A percentile compares a stretch with the other conserved stretches of the same genome.
Conservation (phyloP, 2,888 invertebrate species). For the Paralinhomoeus sp. region DNA sequence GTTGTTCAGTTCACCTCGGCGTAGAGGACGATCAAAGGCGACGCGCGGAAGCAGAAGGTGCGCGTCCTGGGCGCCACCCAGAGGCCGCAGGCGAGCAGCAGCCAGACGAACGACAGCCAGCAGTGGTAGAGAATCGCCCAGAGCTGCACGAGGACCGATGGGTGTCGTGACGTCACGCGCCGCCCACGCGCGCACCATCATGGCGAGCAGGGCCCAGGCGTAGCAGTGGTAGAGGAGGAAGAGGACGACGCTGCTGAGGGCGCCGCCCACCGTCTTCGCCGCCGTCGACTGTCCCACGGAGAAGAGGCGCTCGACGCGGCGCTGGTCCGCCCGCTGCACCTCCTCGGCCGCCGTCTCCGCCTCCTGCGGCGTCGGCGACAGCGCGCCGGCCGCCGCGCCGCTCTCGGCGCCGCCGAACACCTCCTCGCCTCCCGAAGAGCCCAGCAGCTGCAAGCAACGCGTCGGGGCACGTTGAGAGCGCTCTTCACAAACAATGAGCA, state of each 20-base stretch:
- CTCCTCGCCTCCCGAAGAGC: slow-evolving; percentile 20
- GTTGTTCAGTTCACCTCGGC: too few species aligned
- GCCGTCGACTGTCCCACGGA: slow-evolving; percentile 8
- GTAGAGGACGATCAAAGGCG: slow-evolving; percentile 69
- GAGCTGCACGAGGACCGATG: slow-evolving; percentile 46
- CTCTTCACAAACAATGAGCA: too few species aligned
- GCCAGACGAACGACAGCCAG: slow-evolving; percentile 79
- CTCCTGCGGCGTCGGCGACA: slow-evolving; percentile 9
- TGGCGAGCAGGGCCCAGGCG: slow-evolving; percentile 58
- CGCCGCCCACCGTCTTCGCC: slow-evolving; percentile 7
- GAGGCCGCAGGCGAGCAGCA: slow-evolving; percentile 75
- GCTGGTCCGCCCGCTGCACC: slow-evolving; percentile 10
- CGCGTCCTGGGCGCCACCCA: slow-evolving; percentile 92
- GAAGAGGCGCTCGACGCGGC: slow-evolving; percentile 1
- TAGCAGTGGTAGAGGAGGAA: slow-evolving; percentile 57
- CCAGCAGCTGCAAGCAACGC: slow-evolving; percentile 9
- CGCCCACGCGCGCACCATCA: slow-evolving; percentile 48
- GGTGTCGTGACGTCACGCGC: not conserved
- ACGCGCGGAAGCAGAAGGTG: slow-evolving; percentile 65
- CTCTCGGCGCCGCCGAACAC: slow-evolving; percentile 8
- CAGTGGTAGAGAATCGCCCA: slow-evolving; percentile 98
- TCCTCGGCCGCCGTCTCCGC: slow-evolving; percentile 6
- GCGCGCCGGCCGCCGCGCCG: slow-evolving; percentile 8
- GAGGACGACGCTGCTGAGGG: slow-evolving; percentile 12
- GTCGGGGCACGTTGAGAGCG: too few species aligned